Evolutionary conservation across 1,140 invertebrate genomes (phyloP), one percentile per base, ranked within the genome.

Genomic region (Reticulitermes speratus): DNA sequence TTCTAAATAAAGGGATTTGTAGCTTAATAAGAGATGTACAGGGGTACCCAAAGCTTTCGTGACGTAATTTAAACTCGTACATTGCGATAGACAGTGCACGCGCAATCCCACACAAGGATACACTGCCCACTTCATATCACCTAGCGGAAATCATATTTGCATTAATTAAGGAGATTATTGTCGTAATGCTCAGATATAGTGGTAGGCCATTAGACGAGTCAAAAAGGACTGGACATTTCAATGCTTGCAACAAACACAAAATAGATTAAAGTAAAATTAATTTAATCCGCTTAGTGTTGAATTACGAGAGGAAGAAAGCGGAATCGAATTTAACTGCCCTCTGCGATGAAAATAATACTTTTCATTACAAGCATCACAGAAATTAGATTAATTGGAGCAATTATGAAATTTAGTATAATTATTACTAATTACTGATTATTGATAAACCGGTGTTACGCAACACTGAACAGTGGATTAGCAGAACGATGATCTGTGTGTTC

Each of bases 141-240:
- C 25, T 8, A 7, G 25, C 25, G 25, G 9, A 11, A 75, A 75
- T 75, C 6, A 75, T 25, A 75, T 30, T 9, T 25, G n/a, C 65
- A 25, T 75, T 75, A 75, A 75, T 75, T 75, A 75, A 75, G 65
- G 5, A 75, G 65, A 75, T 75, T 75, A 75, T 75, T 30, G n/a
- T 30, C 8, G 65, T 6, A 75, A 30, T 14, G 65, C n/a, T 30
- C 65, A 25, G n/a, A 75, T 75, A 75, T 2, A 75, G 65, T 8
- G 25, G n/a, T 14, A 14, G 9, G n/a, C 65, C 65, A 75, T 75
- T 30, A n/a, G 8, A 30, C 65, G 65, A 75, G 65, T 75, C n/a
- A 30, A 75, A 75, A 75, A 75, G 3, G 25, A 30, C n/a, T 25
- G 52, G 19, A 75, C n/a, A 30, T 30, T 75, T 75, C 30, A 30